Conservation (phyloP, 2,113 vertebrate genomes). For the Nothobranchius furzeri region DNA sequence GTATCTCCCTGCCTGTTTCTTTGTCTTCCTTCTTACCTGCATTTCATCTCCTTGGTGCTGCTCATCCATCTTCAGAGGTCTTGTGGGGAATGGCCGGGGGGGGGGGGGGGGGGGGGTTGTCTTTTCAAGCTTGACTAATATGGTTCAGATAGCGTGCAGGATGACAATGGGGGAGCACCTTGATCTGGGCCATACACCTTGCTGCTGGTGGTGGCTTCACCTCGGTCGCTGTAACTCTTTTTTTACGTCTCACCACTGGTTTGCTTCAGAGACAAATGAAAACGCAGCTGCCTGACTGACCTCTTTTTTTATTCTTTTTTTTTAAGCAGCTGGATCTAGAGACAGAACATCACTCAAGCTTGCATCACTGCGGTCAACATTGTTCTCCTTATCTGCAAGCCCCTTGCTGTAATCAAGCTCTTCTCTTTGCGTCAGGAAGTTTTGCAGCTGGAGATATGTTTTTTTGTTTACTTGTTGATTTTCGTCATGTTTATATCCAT, state of each 20-base stretch:
- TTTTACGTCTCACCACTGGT: constrained; percentile 22
- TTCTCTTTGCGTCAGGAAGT: constrained; percentile 70
- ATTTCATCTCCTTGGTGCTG: constrained; percentile 55
- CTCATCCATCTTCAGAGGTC: constrained; percentile 61
- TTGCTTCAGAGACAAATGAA: constrained; percentile 50
- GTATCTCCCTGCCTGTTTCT: constrained; percentile 29
- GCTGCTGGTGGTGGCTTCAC: constrained; percentile 58
- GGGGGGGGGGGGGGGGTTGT: constrained; percentile 32
- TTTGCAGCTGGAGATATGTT: constrained; percentile 58
- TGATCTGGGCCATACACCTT: constrained; percentile 57
- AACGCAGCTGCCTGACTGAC: constrained; percentile 60
- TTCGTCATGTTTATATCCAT: constrained; percentile 61
- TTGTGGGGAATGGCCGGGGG: constrained; percentile 28
- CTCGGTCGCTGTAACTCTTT: constrained; percentile 30
- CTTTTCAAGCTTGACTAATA: constrained; percentile 70
- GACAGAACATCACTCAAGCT: constrained; percentile 20
- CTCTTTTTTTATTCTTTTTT: constrained; percentile 34
- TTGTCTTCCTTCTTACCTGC: constrained; percentile 53
- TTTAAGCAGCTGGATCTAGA: constrained; percentile 20
- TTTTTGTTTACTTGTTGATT: constrained; percentile 65
- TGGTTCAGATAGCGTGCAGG: constrained; percentile 68
- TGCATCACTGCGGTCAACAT: constrained; percentile 32
- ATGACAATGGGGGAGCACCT: constrained; percentile 60
- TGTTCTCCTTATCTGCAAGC: constrained; percentile 44
- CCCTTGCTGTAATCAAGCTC: constrained; percentile 37